Conservation (phyloP, 92 coral and sea anemone genomes). For the Blastomussa wellsi region DNA sequence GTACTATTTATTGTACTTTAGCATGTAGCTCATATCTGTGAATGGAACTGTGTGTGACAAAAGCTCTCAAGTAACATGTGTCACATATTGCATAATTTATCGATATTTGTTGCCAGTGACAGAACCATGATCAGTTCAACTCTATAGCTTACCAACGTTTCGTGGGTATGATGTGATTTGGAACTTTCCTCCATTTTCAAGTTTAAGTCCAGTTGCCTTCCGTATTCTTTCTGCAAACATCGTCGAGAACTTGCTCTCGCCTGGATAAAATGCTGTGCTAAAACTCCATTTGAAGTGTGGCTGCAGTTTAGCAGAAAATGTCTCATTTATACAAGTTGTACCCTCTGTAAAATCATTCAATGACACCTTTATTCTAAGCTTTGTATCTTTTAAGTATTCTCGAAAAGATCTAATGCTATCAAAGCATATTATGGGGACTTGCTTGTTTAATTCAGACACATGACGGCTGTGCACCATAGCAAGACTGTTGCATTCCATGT, state of each 20-base stretch:
- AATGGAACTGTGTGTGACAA: too few species aligned
- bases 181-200: slow-evolving; percentile 94
- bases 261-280: slow-evolving; percentile 96
- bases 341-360: slow-evolving; percentile 73
- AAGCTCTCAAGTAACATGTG: too few species aligned
- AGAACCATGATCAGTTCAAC: neutral
- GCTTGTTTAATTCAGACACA: slow-evolving; percentile 61
- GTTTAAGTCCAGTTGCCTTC: slow-evolving; percentile 79
- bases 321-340: slow-evolving; percentile 91
- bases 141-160: slow-evolving; percentile 78
- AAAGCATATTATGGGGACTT: slow-evolving; percentile 87
- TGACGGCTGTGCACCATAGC: slow-evolving; percentile 74
- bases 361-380: slow-evolving; percentile 69
- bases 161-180: slow-evolving; percentile 93
- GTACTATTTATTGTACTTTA: too few species aligned
- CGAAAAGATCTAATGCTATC: slow-evolving; percentile 75
- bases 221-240: slow-evolving; percentile 73
- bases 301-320: slow-evolving; percentile 74
- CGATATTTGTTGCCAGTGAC: neutral
- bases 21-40: too few species aligned
- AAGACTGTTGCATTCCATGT: slow-evolving; percentile 78
- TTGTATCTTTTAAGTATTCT: slow-evolving; percentile 77
- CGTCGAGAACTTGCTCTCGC: slow-evolving; percentile 90
- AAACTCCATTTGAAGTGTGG: slow-evolving; percentile 84
- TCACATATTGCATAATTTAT: too few species aligned